Evolutionary conservation across 2,797 vertebrate genomes (phyloP).

Genomic region (Apodemus agrarius): DNA sequence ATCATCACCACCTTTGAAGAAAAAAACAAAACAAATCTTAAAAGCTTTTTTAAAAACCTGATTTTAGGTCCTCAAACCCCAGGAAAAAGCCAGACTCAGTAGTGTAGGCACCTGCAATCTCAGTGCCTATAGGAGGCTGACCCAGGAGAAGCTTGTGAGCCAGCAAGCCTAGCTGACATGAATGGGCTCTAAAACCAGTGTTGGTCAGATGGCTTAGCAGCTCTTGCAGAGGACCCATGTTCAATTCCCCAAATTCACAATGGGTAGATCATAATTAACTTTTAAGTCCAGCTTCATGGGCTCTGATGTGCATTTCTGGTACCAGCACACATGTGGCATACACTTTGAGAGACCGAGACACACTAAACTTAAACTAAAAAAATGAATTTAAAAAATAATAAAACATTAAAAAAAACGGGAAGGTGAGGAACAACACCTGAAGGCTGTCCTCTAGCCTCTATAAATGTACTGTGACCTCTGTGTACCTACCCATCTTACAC

Average conservation of each 20-base stretch:
- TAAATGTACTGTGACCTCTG: not conserved
- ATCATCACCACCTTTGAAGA: slow-evolving; percentile 89
- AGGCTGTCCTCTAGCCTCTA: not conserved
- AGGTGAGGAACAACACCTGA: not conserved
- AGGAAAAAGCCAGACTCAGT: not conserved
- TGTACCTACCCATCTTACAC: not conserved
- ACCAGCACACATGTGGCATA: not conserved
- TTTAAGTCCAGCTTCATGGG: not conserved
- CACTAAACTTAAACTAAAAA: not conserved
- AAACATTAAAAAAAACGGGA: not conserved
- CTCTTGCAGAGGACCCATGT: not conserved
- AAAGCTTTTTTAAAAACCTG: not conserved
- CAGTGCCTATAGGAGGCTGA: not conserved
- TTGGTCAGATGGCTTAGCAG: not conserved
- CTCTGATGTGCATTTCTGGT: not conserved
- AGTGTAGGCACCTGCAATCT: not conserved
- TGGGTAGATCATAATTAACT: not conserved
- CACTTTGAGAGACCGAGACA: not conserved
- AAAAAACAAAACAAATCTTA: slow-evolving; percentile 53
- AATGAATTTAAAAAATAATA: not conserved
- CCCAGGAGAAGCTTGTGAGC: not conserved
- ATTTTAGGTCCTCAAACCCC: not conserved
- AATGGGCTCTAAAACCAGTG: not conserved
- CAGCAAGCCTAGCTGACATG: not conserved
- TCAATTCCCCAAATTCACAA: not conserved